Base-by-base conservation (phyloP, 2,797 vertebrate species). In the Megaceryle alcyon region DNA sequence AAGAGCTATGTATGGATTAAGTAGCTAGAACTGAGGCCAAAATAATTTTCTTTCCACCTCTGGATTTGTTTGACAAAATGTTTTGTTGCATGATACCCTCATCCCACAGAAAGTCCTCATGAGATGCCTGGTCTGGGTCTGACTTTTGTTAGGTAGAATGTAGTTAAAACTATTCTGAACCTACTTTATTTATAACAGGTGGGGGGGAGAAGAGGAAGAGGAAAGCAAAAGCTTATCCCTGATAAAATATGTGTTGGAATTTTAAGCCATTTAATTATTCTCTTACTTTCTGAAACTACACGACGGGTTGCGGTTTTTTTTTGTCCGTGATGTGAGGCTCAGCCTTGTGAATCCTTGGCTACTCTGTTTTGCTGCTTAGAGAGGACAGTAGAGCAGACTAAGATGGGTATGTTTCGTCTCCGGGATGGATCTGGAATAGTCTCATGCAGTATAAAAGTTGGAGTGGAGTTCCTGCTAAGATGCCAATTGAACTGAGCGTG, bases 161-260 rank as follows among this genome's bases (percentile, higher is more conserved):
- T 64, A 21, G 14, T 75, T 86, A 29, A 53, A 78, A 31, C 31
- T 71, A 4, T 19, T 56, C 0, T 14, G 3, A 31, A 14, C 1
- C 1, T 79, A 20, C 8, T 8, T 14, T 9, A 5, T 41, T 6
- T 21, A 0, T 79, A 43, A 25, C 3, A 8, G 0, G 1, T 3
- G 6, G 20, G 14, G 14, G 14, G 5, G 23, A 23, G 21, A 61
- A 66, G 56, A 43, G 69, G 10, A 87, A 22, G 15, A 61, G 12
- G 41, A 80, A 78, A 88, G 22, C 19, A 29, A 7, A 57, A 65
- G 15, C 80, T 82, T 25, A 29, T 70, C 35, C 14, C 1, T 21
- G 33, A 7, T 31, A 7, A 48, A 77, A 43, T 79, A 8, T 25
- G 4, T 59, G 26, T 63, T 91, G 63, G 66, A 88, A 46, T 60